Conservation (phyloP, 1,140 invertebrate species). For the Cephus cinctus region DNA sequence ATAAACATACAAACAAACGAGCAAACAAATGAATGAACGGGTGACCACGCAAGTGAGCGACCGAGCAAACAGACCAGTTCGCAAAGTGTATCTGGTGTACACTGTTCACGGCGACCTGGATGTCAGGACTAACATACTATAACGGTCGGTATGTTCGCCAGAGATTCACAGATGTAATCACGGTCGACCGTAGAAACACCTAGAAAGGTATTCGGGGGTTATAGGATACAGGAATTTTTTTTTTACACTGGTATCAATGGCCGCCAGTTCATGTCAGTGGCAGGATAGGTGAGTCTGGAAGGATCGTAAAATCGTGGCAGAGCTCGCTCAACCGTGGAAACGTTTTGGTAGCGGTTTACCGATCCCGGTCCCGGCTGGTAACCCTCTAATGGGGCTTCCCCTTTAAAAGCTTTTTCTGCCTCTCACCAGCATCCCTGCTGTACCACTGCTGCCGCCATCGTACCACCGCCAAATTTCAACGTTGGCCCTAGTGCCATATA, state of each 20-base stretch:
- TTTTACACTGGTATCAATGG: not conserved
- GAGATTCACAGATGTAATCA: not conserved
- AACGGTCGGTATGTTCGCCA: not conserved
- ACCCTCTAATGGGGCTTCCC: constrained; percentile 2
- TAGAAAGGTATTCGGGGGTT: not conserved
- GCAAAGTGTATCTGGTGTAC: too few relatives aligned
- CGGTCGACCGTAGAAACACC: not conserved
- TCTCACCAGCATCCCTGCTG: not conserved
- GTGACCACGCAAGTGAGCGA: constrained; percentile 11
- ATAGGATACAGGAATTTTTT: not conserved
- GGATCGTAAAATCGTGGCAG: not conserved
- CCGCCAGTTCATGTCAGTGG: not conserved
- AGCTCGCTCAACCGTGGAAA: too few relatives aligned
- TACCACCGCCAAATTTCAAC: constrained; percentile 13
- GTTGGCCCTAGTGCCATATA: not conserved
- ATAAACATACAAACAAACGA: constrained; percentile 14
- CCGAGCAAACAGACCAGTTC: constrained; percentile 7
- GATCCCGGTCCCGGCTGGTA: too few relatives aligned
- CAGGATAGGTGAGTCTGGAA: not conserved
- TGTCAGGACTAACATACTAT: too few relatives aligned
- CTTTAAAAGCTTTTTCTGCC: constrained; percentile 11
- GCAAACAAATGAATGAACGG: constrained; percentile 12
- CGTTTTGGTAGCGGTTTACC: too few relatives aligned
- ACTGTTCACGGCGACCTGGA: too few relatives aligned
- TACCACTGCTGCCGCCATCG: constrained; percentile 1